phyloP scores from a whole-genome alignment of 2,797 vertebrate genomes.

The Craterocephalus amniculus region DNA sequence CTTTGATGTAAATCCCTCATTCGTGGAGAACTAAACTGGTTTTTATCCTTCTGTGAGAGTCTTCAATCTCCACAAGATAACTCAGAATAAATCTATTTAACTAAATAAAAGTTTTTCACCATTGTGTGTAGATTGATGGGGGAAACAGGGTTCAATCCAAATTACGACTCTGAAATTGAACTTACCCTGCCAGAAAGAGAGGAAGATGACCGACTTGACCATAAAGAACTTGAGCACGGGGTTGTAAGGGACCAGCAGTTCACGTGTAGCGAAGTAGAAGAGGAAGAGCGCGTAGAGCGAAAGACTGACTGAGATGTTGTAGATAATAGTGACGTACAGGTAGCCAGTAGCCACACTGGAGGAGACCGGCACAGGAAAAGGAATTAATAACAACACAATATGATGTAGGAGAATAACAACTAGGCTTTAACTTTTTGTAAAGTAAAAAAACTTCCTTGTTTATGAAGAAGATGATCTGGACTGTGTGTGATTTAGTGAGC shows the following conservation, averaged over 20 bases:
- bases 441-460: background rate
- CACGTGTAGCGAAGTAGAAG: constrained; percentile 93
- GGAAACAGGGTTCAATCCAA: no score
- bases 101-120: no score
- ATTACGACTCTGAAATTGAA: no score
- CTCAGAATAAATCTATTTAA: no score
- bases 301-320: constrained; percentile 96
- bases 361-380: constrained; percentile 1
- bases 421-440: no score
- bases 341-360: constrained; percentile 92
- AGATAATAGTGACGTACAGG: constrained; percentile 94
- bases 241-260: constrained; percentile 93
- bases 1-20: no score
- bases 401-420: no score
- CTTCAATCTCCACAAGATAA: no score
- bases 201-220: constrained; percentile 98
- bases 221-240: constrained; percentile 98
- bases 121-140: no score
- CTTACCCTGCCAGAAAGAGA: constrained; percentile 99
- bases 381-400: background rate
- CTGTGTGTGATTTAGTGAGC: background rate
- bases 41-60: no score
- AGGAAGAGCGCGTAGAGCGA: constrained; percentile 97
- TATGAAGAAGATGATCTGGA: background rate
- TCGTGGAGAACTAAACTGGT: no score